A percentile compares a stretch with the other conserved stretches of the same genome.
phyloP scores from a whole-genome alignment of 2,888 invertebrate species.

The Zeuzera pyrina region DNA sequence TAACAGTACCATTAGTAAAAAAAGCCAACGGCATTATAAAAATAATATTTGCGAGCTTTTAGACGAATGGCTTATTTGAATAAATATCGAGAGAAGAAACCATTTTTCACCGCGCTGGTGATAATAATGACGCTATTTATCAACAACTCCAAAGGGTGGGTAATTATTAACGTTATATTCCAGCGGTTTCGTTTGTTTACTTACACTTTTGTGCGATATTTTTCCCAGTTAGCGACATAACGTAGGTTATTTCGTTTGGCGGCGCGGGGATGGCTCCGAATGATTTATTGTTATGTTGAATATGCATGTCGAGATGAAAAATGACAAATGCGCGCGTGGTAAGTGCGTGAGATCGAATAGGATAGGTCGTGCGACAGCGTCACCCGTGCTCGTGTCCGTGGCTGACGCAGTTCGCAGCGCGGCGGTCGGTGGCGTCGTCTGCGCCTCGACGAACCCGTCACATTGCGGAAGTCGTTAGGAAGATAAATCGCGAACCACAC shows the following conservation, averaged over 20 bases:
- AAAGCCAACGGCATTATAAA: conserved; percentile 38
- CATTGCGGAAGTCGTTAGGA: conserved; percentile 59
- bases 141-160: conserved; percentile 62
- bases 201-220: conserved; percentile 49
- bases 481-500: conserved; percentile 56
- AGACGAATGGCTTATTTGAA: conserved; percentile 49
- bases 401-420: background rate
- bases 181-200: conserved; percentile 58
- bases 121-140: conserved; percentile 70
- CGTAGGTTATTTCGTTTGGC: conserved; percentile 58
- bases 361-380: conserved; percentile 16
- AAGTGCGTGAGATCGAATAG: conserved; percentile 31
- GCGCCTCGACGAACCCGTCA: conserved; percentile 31
- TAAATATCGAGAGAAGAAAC: conserved; percentile 55
- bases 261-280: conserved; percentile 46
- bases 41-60: conserved; percentile 44
- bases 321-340: conserved; percentile 52
- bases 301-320: conserved; percentile 71
- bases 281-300: conserved; percentile 70
- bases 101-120: conserved; percentile 62
- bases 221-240: conserved; percentile 44
- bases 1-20: too few relatives aligned
- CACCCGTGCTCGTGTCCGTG: background rate
- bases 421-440: conserved; percentile 6
- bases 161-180: conserved; percentile 68